Conservation (phyloP, 30 jellyfish, hydroid and myxozoan species). For the Rhopilema esculentum region DNA sequence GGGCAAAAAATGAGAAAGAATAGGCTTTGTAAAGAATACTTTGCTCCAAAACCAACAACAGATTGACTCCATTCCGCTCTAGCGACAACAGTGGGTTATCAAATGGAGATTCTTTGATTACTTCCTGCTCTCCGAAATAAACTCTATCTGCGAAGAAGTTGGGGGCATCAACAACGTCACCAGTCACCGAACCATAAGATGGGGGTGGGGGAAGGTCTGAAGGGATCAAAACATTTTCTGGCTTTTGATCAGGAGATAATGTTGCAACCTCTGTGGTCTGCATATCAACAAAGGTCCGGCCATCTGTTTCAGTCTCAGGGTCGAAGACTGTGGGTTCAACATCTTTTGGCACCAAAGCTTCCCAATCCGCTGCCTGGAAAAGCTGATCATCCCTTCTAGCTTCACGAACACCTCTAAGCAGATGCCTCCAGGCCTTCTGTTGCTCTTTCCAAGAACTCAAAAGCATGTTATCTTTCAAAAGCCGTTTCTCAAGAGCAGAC, state of each 20-base stretch:
- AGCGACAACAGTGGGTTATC: conserved; percentile 46
- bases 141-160: background rate
- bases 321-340: conserved; percentile 3
- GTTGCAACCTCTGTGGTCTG: background rate
- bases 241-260: background rate
- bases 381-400: conserved; percentile 71
- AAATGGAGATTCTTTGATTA: conserved; percentile 18
- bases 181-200: conserved; percentile 8
- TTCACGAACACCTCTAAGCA: conserved; percentile 75
- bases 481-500: conserved; percentile 52
- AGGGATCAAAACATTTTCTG: background rate
- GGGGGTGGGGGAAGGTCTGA: conserved; percentile 52
- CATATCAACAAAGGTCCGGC: background rate
- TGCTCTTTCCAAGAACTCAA: conserved; percentile 72
- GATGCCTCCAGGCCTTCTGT: conserved; percentile 65
- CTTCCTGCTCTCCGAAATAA: conserved; percentile 6
- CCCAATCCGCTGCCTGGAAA: conserved; percentile 68
- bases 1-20: conserved; percentile 81
- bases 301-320: background rate
- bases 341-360: background rate
- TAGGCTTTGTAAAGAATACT: conserved; percentile 74
- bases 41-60: conserved; percentile 72
- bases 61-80: conserved; percentile 78
- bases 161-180: conserved; percentile 9
- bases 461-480: conserved; percentile 58